Conservation (phyloP, 2,888 invertebrate genomes). For the Amblyjoppa proteus region DNA sequence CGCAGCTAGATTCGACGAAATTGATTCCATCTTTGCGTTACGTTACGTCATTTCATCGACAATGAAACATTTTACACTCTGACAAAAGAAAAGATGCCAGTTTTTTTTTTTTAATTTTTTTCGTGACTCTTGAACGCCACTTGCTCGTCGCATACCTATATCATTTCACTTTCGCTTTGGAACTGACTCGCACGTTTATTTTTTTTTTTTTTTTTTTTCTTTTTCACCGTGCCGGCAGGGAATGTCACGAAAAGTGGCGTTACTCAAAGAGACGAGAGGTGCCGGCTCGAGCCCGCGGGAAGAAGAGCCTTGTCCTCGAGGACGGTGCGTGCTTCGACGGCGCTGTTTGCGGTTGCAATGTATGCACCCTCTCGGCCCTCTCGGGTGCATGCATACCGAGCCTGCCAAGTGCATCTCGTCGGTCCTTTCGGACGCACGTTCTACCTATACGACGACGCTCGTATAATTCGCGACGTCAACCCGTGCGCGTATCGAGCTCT, state of each 20-base stretch:
- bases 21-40: neutral
- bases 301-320: conserved; percentile 62
- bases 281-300: conserved; percentile 56
- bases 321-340: conserved; percentile 62
- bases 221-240: conserved; percentile 61
- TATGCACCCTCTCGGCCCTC: conserved; percentile 80
- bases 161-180: conserved; percentile 29
- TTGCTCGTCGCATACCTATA: neutral
- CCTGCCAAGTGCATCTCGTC: conserved; percentile 62
- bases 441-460: conserved; percentile 13
- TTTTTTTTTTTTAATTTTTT: neutral
- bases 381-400: conserved; percentile 52
- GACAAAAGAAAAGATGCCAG: neutral
- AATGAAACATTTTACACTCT: neutral
- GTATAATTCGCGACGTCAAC: conserved; percentile 48
- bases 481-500: conserved; percentile 34
- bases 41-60: neutral
- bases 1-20: neutral
- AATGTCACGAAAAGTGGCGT: conserved; percentile 69
- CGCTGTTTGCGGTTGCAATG: conserved; percentile 80
- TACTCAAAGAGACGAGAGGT: conserved; percentile 69
- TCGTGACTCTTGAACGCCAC: neutral
- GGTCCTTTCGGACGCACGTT: conserved; percentile 33
- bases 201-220: conserved; percentile 40
- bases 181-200: conserved; percentile 13